Percentiles rank a stretch among this genome's conserved stretches.
Conservation (phyloP, 2,113 vertebrate species). For the Macrotus californicus region DNA sequence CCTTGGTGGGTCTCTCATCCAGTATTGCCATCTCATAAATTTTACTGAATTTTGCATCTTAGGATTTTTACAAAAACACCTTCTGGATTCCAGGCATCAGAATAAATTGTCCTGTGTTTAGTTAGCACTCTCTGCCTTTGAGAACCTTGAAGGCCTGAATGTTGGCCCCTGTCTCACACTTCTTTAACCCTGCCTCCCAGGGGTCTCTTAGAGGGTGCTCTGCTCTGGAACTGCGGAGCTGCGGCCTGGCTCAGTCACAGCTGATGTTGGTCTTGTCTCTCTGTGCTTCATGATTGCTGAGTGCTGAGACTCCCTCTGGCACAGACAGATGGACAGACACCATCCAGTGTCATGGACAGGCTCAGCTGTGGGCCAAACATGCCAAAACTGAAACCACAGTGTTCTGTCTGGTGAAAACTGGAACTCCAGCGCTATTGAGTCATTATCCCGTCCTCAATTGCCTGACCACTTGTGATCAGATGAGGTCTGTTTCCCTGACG, state of each 20-base stretch:
- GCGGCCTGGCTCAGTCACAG: not conserved
- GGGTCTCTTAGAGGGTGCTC: not conserved
- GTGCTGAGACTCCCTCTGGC: conserved; percentile 33
- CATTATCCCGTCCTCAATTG: not conserved
- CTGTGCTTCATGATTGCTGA: not conserved
- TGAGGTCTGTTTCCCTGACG: conserved; percentile 17
- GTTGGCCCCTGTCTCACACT: not conserved
- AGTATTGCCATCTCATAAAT: not conserved
- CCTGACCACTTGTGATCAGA: conserved; percentile 23
- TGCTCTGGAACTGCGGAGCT: not conserved
- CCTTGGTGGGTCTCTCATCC: not conserved
- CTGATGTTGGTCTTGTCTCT: not conserved
- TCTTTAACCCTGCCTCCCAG: not conserved
- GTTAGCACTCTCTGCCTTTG: not conserved
- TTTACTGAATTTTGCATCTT: not conserved
- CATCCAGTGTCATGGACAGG: conserved; percentile 26
- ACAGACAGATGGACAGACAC: conserved; percentile 50
- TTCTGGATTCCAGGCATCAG: not conserved
- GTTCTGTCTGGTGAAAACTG: conserved; percentile 15
- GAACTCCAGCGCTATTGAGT: not conserved
- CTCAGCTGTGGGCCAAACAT: conserved; percentile 48
- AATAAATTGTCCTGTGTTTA: not conserved
- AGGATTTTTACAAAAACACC: not conserved
- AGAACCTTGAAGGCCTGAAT: not conserved
- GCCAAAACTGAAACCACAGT: conserved; percentile 48